Base-by-base conservation (phyloP, 37 sponge, comb jelly and placozoan genomes). In the Halisarca cf. caerulea region DNA sequence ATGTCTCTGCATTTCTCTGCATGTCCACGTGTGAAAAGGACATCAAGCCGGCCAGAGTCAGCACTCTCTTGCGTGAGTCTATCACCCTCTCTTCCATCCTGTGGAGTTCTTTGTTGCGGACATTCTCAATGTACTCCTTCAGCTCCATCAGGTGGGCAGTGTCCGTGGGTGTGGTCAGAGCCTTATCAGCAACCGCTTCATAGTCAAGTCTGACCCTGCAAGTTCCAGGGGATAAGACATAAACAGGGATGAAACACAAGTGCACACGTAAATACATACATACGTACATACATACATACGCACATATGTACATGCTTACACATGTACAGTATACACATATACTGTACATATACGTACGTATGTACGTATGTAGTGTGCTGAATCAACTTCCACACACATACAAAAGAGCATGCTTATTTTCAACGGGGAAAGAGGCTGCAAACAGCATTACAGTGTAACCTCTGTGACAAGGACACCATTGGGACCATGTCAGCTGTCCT, bases 81-180 rank as follows among this genome's bases (percentile, higher is more conserved):
- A 86, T 11, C 79, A 99, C 83, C 54, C 82, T 78, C 28, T 85
- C 89, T 55, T 92, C 95, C 79, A 98, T 53, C 25, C 83, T 90
- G 20, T 77, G 72, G 9, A 96, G 35, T 23, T 64, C 79, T 51
- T 88, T 87, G 17, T 83, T 83, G 47, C 80, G 69, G 17, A 90
- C 92, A n/a, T 89, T 90, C 59, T 82, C 80, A 35, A 98, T 83
- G 71, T 64, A 93, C 73, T 93, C 93, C 85, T 91, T 95, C 80
- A 98, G 73, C 41, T 95, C 96, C 89, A 95, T 90, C 39, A 98
- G 89, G 64, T 98, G 91, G 64, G 93, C 90, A 1, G 98, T 98
- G 83, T 90, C 77, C 42, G 87, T 78, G 37, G 98, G 98, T 5
- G 96, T 93, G 34, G 90, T 93, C 69, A 98, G 79, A 0, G 98